Conservation (phyloP, 2,113 vertebrate genomes). For the Mustela nigripes region DNA sequence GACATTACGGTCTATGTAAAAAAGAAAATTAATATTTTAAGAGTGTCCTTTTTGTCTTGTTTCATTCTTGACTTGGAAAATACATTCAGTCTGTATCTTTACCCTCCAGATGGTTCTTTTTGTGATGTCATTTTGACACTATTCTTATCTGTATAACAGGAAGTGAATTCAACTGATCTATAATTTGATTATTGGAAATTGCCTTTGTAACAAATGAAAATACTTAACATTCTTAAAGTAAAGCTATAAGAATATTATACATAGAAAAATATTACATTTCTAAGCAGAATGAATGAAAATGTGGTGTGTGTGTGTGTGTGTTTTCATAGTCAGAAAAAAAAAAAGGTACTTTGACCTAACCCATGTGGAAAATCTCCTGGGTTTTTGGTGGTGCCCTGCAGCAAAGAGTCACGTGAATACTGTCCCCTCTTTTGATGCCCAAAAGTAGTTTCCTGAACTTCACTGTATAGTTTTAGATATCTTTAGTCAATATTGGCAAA, state of each 20-base stretch:
- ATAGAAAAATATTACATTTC: not conserved
- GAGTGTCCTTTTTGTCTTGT: not conserved
- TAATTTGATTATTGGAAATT: not conserved
- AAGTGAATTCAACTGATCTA: not conserved
- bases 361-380: not conserved
- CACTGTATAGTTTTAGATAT: not conserved
- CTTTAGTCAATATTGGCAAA: not conserved
- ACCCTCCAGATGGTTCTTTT: not conserved
- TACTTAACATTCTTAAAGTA: not conserved
- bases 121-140: not conserved
- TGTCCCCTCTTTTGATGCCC: not conserved
- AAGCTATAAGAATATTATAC: not conserved
- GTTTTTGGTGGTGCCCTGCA: not conserved
- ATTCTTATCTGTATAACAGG: not conserved
- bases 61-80: conserved; percentile 11
- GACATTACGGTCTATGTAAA: not conserved
- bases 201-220: not conserved
- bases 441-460: not conserved
- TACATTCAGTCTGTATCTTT: not conserved
- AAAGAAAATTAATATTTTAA: not conserved
- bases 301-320: not conserved
- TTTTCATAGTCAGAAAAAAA: not conserved
- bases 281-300: not conserved
- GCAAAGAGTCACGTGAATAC: not conserved
- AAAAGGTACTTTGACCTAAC: not conserved